Evolutionary conservation across 2,113 vertebrate genomes (phyloP).

Genomic region (Narcine bancroftii): DNA sequence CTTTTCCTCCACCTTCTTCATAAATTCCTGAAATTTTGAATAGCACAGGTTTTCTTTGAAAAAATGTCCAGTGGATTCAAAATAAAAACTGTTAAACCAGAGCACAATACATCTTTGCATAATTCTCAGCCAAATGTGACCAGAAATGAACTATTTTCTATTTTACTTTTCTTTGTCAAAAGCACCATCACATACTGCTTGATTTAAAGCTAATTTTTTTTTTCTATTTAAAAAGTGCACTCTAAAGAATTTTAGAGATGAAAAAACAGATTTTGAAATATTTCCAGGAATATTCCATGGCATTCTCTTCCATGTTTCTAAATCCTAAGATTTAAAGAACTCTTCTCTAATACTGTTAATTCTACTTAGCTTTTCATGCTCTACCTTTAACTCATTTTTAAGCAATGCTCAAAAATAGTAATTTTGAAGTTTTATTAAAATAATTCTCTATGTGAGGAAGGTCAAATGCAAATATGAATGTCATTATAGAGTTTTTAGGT

Average conservation of each 20-base stretch:
- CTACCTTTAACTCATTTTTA: neutral
- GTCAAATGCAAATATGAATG: neutral
- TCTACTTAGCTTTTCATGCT: neutral
- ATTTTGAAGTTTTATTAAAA: neutral
- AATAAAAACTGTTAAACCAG: neutral
- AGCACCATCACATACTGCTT: neutral
- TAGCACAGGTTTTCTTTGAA: neutral
- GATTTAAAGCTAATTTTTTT: neutral
- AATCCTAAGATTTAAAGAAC: neutral
- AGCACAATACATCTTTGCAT: neutral
- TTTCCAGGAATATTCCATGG: neutral
- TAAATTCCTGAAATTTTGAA: conserved; percentile 68
- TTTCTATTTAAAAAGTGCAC: too few species aligned
- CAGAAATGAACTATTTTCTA: neutral
- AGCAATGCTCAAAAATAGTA: neutral
- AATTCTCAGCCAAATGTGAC: neutral
- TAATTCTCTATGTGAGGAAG: neutral
- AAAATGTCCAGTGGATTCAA: neutral
- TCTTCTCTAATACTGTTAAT: neutral
- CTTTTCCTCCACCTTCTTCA: conserved; percentile 95
- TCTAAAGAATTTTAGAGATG: too few species aligned
- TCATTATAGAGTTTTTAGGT: too few species aligned
- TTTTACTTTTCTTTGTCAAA: neutral
- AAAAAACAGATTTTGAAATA: neutral
- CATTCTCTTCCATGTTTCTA: neutral